Evolutionary conservation across 1,140 invertebrate species (phyloP), one percentile per base, ranked within the genome.

Genomic region (Doryteuthis pealeii): DNA sequence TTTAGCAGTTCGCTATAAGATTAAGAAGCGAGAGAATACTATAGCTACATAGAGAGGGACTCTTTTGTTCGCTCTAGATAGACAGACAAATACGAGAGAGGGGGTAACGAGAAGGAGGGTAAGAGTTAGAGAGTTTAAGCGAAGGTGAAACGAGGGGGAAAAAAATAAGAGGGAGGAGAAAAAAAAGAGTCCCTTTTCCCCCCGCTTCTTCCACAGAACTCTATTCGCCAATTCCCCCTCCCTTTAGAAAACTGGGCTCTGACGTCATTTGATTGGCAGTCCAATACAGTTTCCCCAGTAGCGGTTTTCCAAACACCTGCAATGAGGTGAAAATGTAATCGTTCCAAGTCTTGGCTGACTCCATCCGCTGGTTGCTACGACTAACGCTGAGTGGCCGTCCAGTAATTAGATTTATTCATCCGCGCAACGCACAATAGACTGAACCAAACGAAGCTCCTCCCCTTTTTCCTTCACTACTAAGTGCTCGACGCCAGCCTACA

Each of bases 401-500:
- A 68, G 22, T 30, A 32, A 68, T 68, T 68, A 68, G 30, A 33
- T 68, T 68, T 68, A 68, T 33, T 68, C 66, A 68, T 68, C 66
- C 32, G 32, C 32, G 30, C 26, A 68, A 32, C 32, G 26, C 28
- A 31, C 66, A 68, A 33, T 68, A 68, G 66, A 68, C 30, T 12
- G 8, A 32, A 31, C 30, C 30, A 33, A 22, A 2, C 26, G 22
- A 71, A 66, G 73, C 68, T 74, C 71, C 71, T 74, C 77, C 32
- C 32, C 40, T 65, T 22, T 22, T 62, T 62, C 72, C 40, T 54
- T 73, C 71, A 68, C 77, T 71, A 71, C 77, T 78, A 33, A 32
- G n/a, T 49, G 43, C 32, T 32, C n/a, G 32, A 58, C 66, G 66
- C 43, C 66, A 31, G 71, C 72, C 73, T 73, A 72, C 77, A 71